Base-by-base conservation (phyloP, 2,797 vertebrate genomes). In the Karalla daura region DNA sequence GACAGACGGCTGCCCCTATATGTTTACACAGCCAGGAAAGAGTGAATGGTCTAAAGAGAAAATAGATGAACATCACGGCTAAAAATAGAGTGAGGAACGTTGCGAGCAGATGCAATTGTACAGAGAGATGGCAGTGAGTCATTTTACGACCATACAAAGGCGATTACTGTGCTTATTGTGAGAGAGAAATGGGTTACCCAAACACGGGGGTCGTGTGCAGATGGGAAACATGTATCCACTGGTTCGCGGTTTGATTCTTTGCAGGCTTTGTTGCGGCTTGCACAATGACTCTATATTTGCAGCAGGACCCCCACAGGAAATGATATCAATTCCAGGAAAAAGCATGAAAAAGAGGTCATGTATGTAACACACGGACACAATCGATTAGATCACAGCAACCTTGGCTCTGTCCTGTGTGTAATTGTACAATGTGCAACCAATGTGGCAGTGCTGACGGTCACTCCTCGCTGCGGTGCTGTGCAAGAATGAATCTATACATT, bases 321-420 rank as follows among this genome's bases (percentile, higher is more conserved):
- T 67, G 0, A 75, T 77, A 81, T 89, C 75, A 89, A 81, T 91
- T 87, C 78, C 76, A 81, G 86, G 87, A 86, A 91, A 79, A 85
- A 65, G 64, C 80, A 74, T 68, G 66, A 81, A 78, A 87, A 73
- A 28, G 54, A 83, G 71, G 66, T 63, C 70, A 83, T 71, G 46
- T 70, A 63, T 76, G 35, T 60, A 77, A 66, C 44, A 23, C 74
- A 84, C 47, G 59, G 69, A 78, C 54, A 84, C 78, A 81, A 70
- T 79, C 58, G 17, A 82, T 86, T 74, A 69, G 70, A 71, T 75
- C 73, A 53, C 37, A 21, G 52, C 41, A 69, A 76, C 77, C 62
- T 79, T 70, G 63, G 36, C 25, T 56, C 64, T 67, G 28, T 72
- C 67, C 50, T 59, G 39, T 14, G 1, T 56, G 39, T 23, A 21